Evolutionary conservation across 2,888 invertebrate species (phyloP).

Genomic region (Smittia sp.): DNA sequence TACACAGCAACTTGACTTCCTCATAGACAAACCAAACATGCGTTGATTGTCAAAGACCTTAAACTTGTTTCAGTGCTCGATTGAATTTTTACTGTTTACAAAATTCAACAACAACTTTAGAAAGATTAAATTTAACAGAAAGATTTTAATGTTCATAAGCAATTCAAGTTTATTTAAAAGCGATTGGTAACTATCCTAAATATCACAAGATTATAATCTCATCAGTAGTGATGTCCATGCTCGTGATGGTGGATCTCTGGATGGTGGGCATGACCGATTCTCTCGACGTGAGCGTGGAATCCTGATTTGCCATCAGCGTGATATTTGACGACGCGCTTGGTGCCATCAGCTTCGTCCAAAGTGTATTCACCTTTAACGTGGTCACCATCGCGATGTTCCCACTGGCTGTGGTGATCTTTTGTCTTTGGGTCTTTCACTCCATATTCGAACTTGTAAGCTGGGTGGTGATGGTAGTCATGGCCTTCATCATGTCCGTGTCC

Average conservation of each 20-base stretch:
- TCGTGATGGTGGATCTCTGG: slow-evolving; percentile 26
- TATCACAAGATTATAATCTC: too few relatives aligned
- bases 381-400: slow-evolving; percentile 7
- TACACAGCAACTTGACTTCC: too few relatives aligned
- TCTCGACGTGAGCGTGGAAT: slow-evolving; percentile 56
- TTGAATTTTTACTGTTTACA: too few relatives aligned
- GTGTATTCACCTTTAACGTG: slow-evolving; percentile 44
- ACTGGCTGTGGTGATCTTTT: slow-evolving; percentile 7
- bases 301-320: slow-evolving; percentile 55
- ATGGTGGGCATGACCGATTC: slow-evolving; percentile 51
- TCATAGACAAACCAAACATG: too few relatives aligned
- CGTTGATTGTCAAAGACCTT: too few relatives aligned
- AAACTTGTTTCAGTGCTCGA: too few relatives aligned
- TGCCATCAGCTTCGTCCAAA: slow-evolving; percentile 56
- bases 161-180: too few relatives aligned
- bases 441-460: slow-evolving; percentile 33
- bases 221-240: not conserved
- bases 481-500: slow-evolving; percentile 17
- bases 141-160: too few relatives aligned
- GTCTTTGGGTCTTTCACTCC: slow-evolving; percentile 34
- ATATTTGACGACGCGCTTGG: slow-evolving; percentile 56
- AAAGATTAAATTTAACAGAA: too few relatives aligned
- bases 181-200: too few relatives aligned
- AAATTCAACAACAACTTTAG: too few relatives aligned
- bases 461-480: slow-evolving; percentile 21